Base-by-base conservation (phyloP, 2,113 vertebrate species). In the Semicossyphus pulcher region DNA sequence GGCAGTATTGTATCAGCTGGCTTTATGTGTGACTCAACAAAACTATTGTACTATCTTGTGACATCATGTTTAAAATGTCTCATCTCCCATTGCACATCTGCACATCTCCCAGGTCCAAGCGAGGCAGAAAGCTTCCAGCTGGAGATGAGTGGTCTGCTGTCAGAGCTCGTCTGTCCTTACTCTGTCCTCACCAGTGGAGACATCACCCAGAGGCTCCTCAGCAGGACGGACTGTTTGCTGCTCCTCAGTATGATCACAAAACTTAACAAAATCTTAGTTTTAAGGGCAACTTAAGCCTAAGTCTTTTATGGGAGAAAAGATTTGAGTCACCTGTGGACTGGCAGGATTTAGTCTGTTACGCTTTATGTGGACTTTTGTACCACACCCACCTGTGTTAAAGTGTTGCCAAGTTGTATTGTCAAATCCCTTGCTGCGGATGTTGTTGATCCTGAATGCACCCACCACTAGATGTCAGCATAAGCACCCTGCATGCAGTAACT, bases 81-180 rank as follows among this genome's bases (percentile, higher is more conserved):
- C n/a, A 20, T 52, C 21, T 1, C 3, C 25, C 3, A 2, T 5
- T 16, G 7, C 42, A 45, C 16, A 16, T 18, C 12, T 51, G 23
- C 7, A 9, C 76, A 47, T 58, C 32, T 71, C 25, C 25, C 88
- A 99, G 97, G 96, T 93, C 96, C 97, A 0, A 95, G 84, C 1
- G 97, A 99, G 91, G 96, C 97, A 2, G 97, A 98, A 81, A 91
- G 95, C 66, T 99, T 99, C 88, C 96, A 99, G 48, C 93, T 99
- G 31, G 98, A 99, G 92, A 94, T 99, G 94, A 99, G 97, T 48
- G 98, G 98, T 7, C 90, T 99, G 10, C 90, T 99, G 56, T 93
- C 95, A 32, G 98, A 99, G 93, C 94, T 99, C 84, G 93, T 92
- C 78, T 99, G 98, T 85, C 97, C 97, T 0, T 99, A 99, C 86